phyloP scores from a whole-genome alignment of 2,113 vertebrate species.

The Solea senegalensis region DNA sequence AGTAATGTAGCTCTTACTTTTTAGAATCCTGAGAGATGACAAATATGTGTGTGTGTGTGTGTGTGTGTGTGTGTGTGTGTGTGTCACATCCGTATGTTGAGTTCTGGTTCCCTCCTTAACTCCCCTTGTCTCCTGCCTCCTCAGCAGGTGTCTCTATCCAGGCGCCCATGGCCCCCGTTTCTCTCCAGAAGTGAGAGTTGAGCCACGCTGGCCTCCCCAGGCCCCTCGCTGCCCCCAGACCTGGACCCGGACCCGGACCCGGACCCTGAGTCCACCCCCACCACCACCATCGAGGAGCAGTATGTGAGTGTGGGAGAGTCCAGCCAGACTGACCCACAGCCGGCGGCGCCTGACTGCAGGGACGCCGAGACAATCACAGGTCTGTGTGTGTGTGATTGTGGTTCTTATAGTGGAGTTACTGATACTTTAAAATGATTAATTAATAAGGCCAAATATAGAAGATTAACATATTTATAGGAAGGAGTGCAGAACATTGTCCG shows the following conservation, averaged over 20 bases:
- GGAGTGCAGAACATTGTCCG: too few species aligned
- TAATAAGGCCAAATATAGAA: too few species aligned
- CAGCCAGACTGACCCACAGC: conserved; percentile 31
- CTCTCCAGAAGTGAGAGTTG: conserved; percentile 61
- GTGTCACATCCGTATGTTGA: too few species aligned
- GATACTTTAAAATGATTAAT: too few species aligned
- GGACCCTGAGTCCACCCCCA: conserved; percentile 24
- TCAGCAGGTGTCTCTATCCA: conserved; percentile 1
- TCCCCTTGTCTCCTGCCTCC: background rate
- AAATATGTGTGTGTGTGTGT: too few species aligned
- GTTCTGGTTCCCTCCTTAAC: background rate
- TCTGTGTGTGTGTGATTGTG: conserved; percentile 14
- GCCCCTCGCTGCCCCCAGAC: conserved; percentile 56
- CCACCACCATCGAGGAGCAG: conserved; percentile 69
- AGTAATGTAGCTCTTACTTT: too few species aligned
- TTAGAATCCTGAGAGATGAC: too few species aligned
- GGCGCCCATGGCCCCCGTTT: conserved; percentile 70
- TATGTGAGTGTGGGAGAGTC: conserved; percentile 78
- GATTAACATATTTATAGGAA: too few species aligned
- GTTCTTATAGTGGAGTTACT: too few species aligned
- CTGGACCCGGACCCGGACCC: conserved; percentile 64
- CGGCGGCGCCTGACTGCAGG: conserved; percentile 64
- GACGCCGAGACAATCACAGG: conserved; percentile 84
- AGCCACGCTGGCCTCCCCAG: conserved; percentile 82
- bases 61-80: too few species aligned